Percentiles rank a stretch among this genome's conserved stretches.
Evolutionary conservation across 2,113 vertebrate genomes (phyloP).

Genomic region (Microcebus lehilahytsara): DNA sequence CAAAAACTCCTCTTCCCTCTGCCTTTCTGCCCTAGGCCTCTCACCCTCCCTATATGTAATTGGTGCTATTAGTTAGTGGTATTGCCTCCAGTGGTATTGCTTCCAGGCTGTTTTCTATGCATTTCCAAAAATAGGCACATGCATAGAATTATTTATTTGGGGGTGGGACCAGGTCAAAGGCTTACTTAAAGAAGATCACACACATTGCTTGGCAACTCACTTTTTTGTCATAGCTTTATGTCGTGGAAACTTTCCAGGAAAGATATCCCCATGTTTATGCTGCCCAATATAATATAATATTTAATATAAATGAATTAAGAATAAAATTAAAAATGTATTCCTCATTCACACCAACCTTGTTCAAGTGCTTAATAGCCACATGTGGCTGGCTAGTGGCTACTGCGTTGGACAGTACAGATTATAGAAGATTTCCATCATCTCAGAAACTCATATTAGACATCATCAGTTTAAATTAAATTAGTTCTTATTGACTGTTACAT

Average conservation of each 20-base stretch:
- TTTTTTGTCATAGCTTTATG: not conserved
- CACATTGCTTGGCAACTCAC: not conserved
- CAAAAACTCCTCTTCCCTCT: not conserved
- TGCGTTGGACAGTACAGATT: not conserved
- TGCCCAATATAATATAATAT: not conserved
- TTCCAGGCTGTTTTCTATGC: not conserved
- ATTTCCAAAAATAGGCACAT: not conserved
- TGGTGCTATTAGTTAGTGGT: fast-evolving
- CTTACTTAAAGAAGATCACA: constrained; percentile 18
- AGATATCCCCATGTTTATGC: not conserved
- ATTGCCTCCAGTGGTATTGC: fast-evolving
- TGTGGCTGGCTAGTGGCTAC: not conserved
- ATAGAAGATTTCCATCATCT: not conserved
- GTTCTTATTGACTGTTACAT: not conserved
- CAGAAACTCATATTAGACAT: not conserved
- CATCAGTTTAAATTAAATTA: not conserved
- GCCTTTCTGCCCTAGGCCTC: not conserved
- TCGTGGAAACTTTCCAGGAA: not conserved
- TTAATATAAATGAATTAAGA: not conserved
- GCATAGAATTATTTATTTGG: not conserved
- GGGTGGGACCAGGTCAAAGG: not conserved
- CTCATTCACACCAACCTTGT: not conserved
- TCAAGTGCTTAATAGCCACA: not conserved
- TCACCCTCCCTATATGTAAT: not conserved
- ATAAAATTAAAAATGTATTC: not conserved